Evolutionary conservation across 2,888 invertebrate genomes (phyloP).

Genomic region (Cataglyphis cursor): DNA sequence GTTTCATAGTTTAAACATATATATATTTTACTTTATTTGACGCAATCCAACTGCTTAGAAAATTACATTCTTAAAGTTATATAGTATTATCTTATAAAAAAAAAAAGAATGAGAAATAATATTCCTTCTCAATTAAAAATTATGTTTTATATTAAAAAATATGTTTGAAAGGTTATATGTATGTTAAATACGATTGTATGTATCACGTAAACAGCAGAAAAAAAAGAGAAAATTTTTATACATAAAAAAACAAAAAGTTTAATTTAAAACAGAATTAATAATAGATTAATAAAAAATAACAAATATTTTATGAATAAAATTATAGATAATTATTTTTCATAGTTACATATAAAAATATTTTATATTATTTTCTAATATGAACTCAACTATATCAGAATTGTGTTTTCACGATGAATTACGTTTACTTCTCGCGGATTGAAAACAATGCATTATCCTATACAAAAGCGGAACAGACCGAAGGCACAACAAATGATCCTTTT

Average conservation of each 20-base stretch:
- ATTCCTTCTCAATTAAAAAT: neutral
- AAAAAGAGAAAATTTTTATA: neutral
- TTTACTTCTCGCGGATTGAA: neutral
- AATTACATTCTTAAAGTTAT: neutral
- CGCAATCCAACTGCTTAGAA: neutral
- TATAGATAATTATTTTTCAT: neutral
- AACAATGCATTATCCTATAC: slow-evolving; percentile 36
- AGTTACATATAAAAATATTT: neutral
- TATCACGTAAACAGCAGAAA: neutral
- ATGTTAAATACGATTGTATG: neutral
- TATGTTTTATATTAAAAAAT: neutral
- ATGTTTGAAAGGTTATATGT: neutral
- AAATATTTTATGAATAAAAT: neutral
- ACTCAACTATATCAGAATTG: neutral
- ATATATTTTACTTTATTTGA: neutral
- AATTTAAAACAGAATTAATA: neutral
- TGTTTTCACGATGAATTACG: neutral
- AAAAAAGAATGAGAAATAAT: neutral
- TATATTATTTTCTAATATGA: neutral
- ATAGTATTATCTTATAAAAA: neutral
- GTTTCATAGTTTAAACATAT: neutral
- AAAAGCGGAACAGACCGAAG: slow-evolving; percentile 40
- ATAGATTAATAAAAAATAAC: neutral
- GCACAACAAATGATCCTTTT: slow-evolving; percentile 60
- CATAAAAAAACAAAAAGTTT: neutral